A percentile compares a stretch with the other conserved stretches of the same genome.
Conservation (phyloP, 2,888 invertebrate genomes). For the Saturnia pavonia region DNA sequence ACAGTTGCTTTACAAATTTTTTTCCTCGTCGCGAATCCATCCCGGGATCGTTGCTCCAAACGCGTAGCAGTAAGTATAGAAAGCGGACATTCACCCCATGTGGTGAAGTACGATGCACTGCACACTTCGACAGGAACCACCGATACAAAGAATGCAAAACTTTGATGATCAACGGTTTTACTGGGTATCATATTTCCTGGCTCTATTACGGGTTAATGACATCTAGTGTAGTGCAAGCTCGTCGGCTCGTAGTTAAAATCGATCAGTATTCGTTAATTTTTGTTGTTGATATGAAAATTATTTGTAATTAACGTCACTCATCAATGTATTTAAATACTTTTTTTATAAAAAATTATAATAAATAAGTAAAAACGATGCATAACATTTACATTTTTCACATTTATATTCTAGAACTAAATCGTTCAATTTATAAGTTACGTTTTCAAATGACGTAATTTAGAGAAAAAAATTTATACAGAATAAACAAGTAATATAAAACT, state of each 20-base stretch:
- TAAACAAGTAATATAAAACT: background rate
- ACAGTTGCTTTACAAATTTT: conserved; percentile 27
- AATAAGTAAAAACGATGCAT: too few species aligned
- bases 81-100: conserved; percentile 53
- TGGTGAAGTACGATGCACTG: conserved; percentile 57
- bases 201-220: conserved; percentile 16
- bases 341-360: too few species aligned
- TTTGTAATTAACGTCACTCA: background rate
- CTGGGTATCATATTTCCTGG: conserved; percentile 29
- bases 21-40: conserved; percentile 29
- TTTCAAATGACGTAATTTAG: background rate
- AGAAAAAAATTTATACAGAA: background rate
- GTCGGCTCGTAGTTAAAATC: background rate
- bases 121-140: conserved; percentile 40
- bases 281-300: background rate
- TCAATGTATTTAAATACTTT: too few species aligned
- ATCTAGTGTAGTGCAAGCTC: background rate
- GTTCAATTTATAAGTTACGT: background rate
- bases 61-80: conserved; percentile 27
- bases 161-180: conserved; percentile 12
- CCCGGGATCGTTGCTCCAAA: conserved; percentile 42
- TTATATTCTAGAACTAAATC: background rate
- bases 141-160: conserved; percentile 15
- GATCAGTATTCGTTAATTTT: background rate
- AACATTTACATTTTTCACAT: too few species aligned